phyloP scores from a whole-genome alignment of 1,140 invertebrate genomes.

The Saccostrea cuccullata region DNA sequence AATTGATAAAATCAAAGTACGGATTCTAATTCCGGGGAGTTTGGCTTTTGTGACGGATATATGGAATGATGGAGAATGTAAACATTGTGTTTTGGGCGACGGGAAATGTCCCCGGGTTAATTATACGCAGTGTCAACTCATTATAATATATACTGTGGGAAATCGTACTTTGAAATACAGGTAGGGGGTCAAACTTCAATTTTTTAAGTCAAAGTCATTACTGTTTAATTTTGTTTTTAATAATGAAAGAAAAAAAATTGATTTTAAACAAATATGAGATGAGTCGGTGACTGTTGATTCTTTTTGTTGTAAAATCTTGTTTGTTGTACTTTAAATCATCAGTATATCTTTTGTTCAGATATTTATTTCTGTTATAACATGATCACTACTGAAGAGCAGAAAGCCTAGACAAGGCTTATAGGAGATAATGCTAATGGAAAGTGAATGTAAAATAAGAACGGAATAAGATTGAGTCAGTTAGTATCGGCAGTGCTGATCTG shows the following conservation, averaged over 20 bases:
- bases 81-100: background rate
- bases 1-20: conserved; percentile 34
- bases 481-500: background rate
- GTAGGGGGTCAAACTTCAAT: conserved; percentile 3
- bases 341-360: background rate
- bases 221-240: background rate
- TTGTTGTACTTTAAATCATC: background rate
- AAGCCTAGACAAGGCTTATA: background rate
- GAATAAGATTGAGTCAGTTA: background rate
- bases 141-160: background rate
- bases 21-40: background rate
- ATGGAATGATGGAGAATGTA: background rate
- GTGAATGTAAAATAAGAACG: background rate
- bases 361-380: background rate
- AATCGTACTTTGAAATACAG: background rate
- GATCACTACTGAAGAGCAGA: background rate
- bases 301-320: background rate
- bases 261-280: background rate
- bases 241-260: background rate
- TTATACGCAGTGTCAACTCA: background rate
- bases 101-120: background rate
- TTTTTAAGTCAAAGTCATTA: background rate
- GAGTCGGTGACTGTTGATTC: too few relatives aligned
- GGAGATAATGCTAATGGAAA: conserved; percentile 8
- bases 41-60: conserved; percentile 2